Evolutionary conservation across 2,888 invertebrate genomes (phyloP), one percentile per base, ranked within the genome.

Genomic region (Drosophila austrosaltans): DNA sequence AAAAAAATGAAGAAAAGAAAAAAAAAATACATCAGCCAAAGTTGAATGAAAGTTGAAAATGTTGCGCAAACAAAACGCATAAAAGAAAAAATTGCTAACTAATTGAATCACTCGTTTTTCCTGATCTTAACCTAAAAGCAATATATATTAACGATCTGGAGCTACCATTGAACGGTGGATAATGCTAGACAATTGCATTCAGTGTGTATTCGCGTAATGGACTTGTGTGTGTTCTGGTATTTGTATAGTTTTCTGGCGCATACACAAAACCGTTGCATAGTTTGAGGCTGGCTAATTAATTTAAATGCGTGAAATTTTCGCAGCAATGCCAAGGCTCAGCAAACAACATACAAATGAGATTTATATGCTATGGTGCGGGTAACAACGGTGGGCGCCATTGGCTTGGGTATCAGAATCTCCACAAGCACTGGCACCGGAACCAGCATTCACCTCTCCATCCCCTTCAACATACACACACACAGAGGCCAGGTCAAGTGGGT

Each of bases 261-360:
- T 44, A 25, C 25, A 8, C 53, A 12, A 20, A 57, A 48, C 20
- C 20, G 5, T 25, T 48, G 48, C 57, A 57, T 57, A 39, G 36
- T 39, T 64, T 20, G 30, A 8, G 58, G 20, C 58, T 36, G 70
- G 71, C 79, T 85, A 85, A 85, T 85, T 85, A 81, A 80, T 85
- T 85, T 77, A 72, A 80, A 83, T 78, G 86, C 76, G 78, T 82
- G 71, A 85, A 84, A 87, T 86, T 83, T 79, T 60, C 57, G 78
- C 78, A 69, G 78, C 82, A 83, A 75, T 84, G 72, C 82, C 79
- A 54, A 66, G 79, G 66, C 61, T 63, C 28, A 59, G 59, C 58
- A 59, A 58, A 69, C 71, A 72, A 66, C 75, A 69, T 44, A 69
- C 62, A 67, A 79, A 79, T 69, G 68, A 74, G 75, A 69, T 69